Percentiles rank a stretch among this genome's conserved stretches.
These are phyloP conservation scores for Trilocha varians DNA, from an alignment of 2,888 invertebrate genomes.

Conservation along the genomic window DNA sequence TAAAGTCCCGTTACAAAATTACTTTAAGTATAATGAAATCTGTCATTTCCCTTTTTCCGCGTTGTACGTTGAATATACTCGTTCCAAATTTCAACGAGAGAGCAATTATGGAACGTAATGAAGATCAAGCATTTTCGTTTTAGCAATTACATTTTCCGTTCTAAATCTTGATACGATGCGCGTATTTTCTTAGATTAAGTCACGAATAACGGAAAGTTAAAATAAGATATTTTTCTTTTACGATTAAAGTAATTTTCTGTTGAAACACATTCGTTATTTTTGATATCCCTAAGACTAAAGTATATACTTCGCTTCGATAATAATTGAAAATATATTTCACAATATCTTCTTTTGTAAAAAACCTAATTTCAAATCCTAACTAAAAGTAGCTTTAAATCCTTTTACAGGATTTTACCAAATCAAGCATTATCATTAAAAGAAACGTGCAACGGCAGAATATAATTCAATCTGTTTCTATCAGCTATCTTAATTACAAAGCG, in stretches of 20 bases:
- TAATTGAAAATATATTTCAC: no score
- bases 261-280: no score
- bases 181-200: background rate
- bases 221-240: no score
- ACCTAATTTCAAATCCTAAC: no score
- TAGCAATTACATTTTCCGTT: background rate
- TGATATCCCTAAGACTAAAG: no score
- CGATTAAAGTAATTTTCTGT: no score
- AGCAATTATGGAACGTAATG: background rate
- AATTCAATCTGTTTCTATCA: conserved; percentile 39
- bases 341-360: no score
- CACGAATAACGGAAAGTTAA: no score
- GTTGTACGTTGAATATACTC: background rate
- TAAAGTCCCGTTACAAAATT: conserved; percentile 15
- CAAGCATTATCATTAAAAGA: no score
- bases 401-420: no score
- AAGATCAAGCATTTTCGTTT: background rate
- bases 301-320: no score
- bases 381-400: no score
- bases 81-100: background rate
- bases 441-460: conserved; percentile 17
- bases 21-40: conserved; percentile 19
- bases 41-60: conserved; percentile 8
- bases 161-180: background rate
- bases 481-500: conserved; percentile 32